Evolutionary conservation across 2,888 invertebrate species (phyloP).

Genomic region (Cataglyphis albicans): DNA sequence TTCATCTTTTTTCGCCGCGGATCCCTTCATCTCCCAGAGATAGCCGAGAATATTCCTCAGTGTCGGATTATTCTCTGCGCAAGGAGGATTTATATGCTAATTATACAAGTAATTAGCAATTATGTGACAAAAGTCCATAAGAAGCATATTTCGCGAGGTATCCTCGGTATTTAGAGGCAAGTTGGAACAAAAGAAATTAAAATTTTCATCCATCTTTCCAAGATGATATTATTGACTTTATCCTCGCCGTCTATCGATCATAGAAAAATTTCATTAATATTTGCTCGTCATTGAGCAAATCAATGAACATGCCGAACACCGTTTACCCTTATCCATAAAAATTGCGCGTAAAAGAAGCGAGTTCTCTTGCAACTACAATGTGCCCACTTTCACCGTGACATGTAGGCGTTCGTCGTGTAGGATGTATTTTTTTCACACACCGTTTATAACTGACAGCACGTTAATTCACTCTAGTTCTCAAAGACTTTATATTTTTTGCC

Average conservation of each 20-base stretch:
- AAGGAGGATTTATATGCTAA: slow-evolving; percentile 58
- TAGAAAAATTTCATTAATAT: slow-evolving; percentile 40
- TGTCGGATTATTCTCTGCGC: slow-evolving; percentile 61
- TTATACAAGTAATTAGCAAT: slow-evolving; percentile 65
- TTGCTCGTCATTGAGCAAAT: slow-evolving; percentile 17
- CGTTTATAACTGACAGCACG: slow-evolving; percentile 27
- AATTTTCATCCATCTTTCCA: neutral
- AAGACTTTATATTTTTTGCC: slow-evolving; percentile 35
- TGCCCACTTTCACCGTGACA: slow-evolving; percentile 14
- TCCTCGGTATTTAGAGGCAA: slow-evolving; percentile 12
- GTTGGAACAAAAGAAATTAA: slow-evolving; percentile 6
- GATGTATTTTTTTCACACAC: slow-evolving; percentile 35
- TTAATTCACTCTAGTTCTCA: slow-evolving; percentile 24
- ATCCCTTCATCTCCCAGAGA: neutral
- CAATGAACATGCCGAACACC: slow-evolving; percentile 24
- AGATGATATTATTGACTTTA: slow-evolving; percentile 17
- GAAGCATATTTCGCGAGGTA: neutral
- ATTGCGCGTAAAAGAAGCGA: slow-evolving; percentile 17
- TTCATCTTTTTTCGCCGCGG: slow-evolving; percentile 6
- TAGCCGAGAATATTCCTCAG: slow-evolving; percentile 28
- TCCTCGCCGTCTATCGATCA: neutral
- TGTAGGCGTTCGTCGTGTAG: neutral
- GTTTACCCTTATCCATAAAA: slow-evolving; percentile 52
- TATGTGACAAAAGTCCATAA: slow-evolving; percentile 16
- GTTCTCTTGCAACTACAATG: neutral